Conservation (phyloP, 2,888 invertebrate species). For the Pammene aurita region DNA sequence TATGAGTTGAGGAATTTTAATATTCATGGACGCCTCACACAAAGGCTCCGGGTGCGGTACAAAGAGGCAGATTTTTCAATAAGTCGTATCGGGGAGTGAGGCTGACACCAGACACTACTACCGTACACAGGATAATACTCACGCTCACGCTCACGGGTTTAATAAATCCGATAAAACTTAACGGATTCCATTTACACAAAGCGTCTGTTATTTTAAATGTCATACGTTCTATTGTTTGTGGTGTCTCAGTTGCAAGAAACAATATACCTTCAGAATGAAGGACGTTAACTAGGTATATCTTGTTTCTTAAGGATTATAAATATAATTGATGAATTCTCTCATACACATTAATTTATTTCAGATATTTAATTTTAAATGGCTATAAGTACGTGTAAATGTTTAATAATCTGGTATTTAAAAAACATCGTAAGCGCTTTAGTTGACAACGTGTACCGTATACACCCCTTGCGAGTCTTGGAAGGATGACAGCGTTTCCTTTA, state of each 20-base stretch:
- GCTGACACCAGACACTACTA: constrained; percentile 33
- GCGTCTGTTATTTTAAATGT: constrained; percentile 11
- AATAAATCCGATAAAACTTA: constrained; percentile 13
- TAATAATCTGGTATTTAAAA: background rate
- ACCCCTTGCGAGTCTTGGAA: background rate
- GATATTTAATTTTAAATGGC: too few relatives aligned
- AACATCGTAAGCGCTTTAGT: background rate
- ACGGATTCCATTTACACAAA: constrained; percentile 21
- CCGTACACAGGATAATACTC: background rate
- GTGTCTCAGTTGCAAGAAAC: background rate
- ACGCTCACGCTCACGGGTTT: background rate
- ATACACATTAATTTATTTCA: too few relatives aligned
- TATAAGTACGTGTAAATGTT: too few relatives aligned
- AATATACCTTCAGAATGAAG: too few relatives aligned
- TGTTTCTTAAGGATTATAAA: too few relatives aligned
- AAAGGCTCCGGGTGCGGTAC: constrained; percentile 46
- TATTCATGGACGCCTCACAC: constrained; percentile 70
- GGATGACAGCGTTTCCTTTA: constrained; percentile 10
- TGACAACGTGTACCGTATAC: background rate
- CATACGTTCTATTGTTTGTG: background rate
- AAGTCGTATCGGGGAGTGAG: constrained; percentile 40
- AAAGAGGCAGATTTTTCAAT: constrained; percentile 53
- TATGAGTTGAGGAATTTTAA: constrained; percentile 63
- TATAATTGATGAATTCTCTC: too few relatives aligned
- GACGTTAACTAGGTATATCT: background rate